Base-by-base conservation (phyloP, 2,797 vertebrate genomes). In the Arnoldichthys spilopterus region DNA sequence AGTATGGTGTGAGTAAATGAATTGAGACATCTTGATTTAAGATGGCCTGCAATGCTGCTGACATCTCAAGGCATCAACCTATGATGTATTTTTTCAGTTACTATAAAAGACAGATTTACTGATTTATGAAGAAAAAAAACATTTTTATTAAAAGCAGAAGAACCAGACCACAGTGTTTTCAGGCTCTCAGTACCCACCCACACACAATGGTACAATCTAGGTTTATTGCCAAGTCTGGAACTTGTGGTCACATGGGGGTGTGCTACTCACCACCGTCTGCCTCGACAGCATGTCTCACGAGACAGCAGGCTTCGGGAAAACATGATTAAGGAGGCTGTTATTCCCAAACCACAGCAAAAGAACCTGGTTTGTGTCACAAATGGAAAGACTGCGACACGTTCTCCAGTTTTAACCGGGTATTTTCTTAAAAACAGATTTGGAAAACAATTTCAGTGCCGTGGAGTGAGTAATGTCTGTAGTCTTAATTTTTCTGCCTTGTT, bases 381-480 rank as follows among this genome's bases (percentile, higher is more conserved):
- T 90, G 92, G 93, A 92, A 92, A 93, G 40, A 89, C 78, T 87
- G 79, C 81, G 45, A 85, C 82, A 88, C 54, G 76, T 58, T 78
- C 70, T 82, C 80, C 68, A 83, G 86, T 88, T 87, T 86, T 84
- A 83, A 63, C 83, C 74, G 59, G 28, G 24, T 68, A 71, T 68
- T 91, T 89, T 91, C 76, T 90, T 85, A 75, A 26, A 72, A 16
- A 43, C 5, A 8, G 18, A 43, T 26, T 16, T 74, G 63, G 74
- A 77, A 80, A 74, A 53, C 40, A 30, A 47, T 26, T 59, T 79
- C 56, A 6, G 59, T n/a, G 71, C 4, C 24, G 67, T 24, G 4
- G 26, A 12, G 22, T 72, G 59, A 78, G 22, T 66, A 72, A 64
- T 70, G 47, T 30, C 54, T n/a, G 45, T 16, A 80, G 45, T 62